Conservation (phyloP, 2,797 vertebrate genomes). For the Lutjanus argentimaculatus region DNA sequence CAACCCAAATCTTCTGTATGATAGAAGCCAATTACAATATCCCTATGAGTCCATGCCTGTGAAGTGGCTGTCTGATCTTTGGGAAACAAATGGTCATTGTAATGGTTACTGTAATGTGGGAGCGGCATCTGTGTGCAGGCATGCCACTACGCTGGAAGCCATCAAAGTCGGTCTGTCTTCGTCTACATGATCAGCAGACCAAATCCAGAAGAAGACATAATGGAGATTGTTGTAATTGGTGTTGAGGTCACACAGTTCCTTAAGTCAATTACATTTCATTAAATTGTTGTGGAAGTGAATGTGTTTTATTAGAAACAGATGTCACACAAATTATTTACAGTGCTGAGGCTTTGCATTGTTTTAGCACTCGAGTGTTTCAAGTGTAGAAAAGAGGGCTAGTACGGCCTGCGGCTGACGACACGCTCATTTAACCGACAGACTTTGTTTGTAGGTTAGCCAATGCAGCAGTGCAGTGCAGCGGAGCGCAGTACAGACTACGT, state of each 20-base stretch:
- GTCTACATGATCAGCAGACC: conserved; percentile 20
- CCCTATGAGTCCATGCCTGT: conserved; percentile 32
- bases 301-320: conserved; percentile 27
- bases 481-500: conserved; percentile 4
- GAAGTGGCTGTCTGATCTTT: conserved; percentile 50
- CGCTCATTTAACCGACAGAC: conserved; percentile 4
- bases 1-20: conserved; percentile 27
- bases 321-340: conserved; percentile 25
- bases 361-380: neutral
- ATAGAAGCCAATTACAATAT: conserved; percentile 47
- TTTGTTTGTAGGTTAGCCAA: conserved; percentile 38
- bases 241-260: neutral
- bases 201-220: conserved; percentile 20
- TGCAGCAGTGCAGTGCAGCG: conserved; percentile 9
- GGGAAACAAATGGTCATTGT: conserved; percentile 77
- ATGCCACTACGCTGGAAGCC: conserved; percentile 50
- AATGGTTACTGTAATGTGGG: conserved; percentile 72
- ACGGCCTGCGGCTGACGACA: neutral
- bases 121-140: conserved; percentile 75
- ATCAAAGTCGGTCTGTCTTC: conserved; percentile 39
- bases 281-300: neutral
- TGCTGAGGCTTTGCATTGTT: conserved; percentile 24
- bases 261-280: conserved; percentile 4
- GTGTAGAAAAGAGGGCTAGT: conserved; percentile 14
- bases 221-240: conserved; percentile 42